Conservation (phyloP, 2,113 vertebrate species). For the Glareola pratincola region DNA sequence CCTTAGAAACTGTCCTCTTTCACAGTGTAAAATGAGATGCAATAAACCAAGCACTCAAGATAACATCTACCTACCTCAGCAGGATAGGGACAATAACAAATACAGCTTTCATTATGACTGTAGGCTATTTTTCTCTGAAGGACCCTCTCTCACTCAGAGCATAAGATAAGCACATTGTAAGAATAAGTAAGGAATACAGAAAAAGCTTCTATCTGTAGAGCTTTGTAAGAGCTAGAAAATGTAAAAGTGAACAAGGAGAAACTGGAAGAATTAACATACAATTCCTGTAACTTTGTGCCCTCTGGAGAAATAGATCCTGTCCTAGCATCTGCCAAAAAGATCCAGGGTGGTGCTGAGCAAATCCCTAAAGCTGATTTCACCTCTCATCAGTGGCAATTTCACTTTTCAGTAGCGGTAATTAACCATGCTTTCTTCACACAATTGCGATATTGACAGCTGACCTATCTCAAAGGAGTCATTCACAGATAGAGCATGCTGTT, state of each 20-base stretch:
- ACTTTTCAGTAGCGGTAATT: background rate
- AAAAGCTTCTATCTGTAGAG: background rate
- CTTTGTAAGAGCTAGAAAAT: background rate
- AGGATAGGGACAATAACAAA: background rate
- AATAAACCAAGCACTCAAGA: constrained; percentile 20
- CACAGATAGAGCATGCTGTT: background rate
- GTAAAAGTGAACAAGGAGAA: background rate
- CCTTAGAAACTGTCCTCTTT: background rate
- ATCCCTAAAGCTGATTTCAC: background rate
- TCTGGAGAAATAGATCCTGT: background rate
- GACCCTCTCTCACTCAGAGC: background rate
- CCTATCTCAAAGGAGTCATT: background rate
- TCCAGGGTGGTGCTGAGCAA: background rate
- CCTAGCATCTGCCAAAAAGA: background rate
- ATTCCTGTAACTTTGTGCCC: background rate
- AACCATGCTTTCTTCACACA: background rate
- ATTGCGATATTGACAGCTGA: background rate
- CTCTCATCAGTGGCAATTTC: background rate
- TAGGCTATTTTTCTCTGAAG: background rate
- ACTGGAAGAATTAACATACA: background rate
- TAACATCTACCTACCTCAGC: constrained; percentile 7
- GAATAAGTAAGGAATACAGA: background rate
- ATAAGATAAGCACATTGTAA: background rate
- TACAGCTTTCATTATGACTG: background rate
- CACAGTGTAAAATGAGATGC: background rate